Evolutionary conservation across 2,113 vertebrate genomes (phyloP).

Genomic region (Phrynosoma platyrhinos): DNA sequence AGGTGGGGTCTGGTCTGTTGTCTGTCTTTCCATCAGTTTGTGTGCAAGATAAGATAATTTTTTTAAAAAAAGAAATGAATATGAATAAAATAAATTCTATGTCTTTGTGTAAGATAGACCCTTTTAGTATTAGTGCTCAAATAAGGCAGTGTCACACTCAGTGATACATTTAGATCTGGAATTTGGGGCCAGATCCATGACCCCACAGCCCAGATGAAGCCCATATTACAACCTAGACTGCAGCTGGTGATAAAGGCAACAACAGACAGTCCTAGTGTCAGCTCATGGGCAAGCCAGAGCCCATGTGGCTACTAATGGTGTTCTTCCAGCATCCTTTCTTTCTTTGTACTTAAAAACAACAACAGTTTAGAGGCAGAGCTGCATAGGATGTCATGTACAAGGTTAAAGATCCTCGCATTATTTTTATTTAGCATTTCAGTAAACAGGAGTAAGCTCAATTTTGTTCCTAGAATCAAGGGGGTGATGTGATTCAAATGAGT

Average conservation of each 20-base stretch:
- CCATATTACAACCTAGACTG: no score
- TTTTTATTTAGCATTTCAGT: not conserved
- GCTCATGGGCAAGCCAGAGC: no score
- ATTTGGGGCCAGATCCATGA: not conserved
- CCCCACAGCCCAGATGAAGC: no score
- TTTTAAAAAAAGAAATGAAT: conserved; percentile 7
- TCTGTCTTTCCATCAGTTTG: not conserved
- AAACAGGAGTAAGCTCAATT: not conserved
- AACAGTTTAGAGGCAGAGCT: no score
- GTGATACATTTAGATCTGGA: not conserved
- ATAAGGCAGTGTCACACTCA: not conserved
- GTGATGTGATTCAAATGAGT: no score
- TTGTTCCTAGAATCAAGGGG: not conserved
- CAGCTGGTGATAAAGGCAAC: no score
- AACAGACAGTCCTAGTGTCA: no score
- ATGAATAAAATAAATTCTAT: conserved; percentile 27
- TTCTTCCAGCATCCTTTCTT: not conserved
- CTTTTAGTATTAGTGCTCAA: not conserved
- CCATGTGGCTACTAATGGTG: not conserved
- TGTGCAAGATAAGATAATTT: not conserved
- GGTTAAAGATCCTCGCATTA: not conserved
- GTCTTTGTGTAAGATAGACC: not conserved
- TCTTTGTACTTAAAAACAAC: not conserved
- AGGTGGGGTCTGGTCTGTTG: not conserved
- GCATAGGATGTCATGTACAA: not conserved